Base-by-base conservation (phyloP, 2,113 vertebrate species). In the Mus pahari region DNA sequence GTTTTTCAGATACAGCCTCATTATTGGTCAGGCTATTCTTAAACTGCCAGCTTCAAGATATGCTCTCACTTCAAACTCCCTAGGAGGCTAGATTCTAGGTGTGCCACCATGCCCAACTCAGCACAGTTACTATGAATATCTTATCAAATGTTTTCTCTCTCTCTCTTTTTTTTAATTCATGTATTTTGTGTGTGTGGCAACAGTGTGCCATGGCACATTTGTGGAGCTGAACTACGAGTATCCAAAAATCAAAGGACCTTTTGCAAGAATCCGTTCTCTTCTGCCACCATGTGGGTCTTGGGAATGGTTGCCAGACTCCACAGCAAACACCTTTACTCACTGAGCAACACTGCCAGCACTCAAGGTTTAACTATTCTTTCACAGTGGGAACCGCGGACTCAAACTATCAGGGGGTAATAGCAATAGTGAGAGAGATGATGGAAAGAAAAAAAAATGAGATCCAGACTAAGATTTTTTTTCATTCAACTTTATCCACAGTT, bases 401-500 rank as follows among this genome's bases (percentile, higher is more conserved):
- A 92, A 94, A 31, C 55, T 48, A 86, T 74, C 60, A 89, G 22
- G 28, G 19, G 7, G 77, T 77, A 48, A 42, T 64, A 17, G 14
- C 89, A 33, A 93, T 92, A 55, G 68, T 93, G n/a, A 94, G 9
- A 94, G 28, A 92, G 53, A 33, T 79, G 45, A 68, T 36, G 89
- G 71, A 89, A 36, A 94, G 5, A 42, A 97, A 84, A 84, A 58
- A 95, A 98, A 97, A 88, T 12, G 95, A 96, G 91, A 77, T 42
- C 58, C 90, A 96, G 87, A 64, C 75, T 96, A 78, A 78, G 71
- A 62, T 92, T 87, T 94, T 82, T 82, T 98, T 96, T 93, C 68
- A 48, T 97, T 97, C 75, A 96, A 97, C 70, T 98, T 98, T 97
- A 97, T 97, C 97, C 96, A 98, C 94, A 97, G 96, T 97, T 97